Percentiles rank a stretch among this genome's conserved stretches.
phyloP scores from a whole-genome alignment of 2,888 invertebrate species.

The Drosophila bunnanda region DNA sequence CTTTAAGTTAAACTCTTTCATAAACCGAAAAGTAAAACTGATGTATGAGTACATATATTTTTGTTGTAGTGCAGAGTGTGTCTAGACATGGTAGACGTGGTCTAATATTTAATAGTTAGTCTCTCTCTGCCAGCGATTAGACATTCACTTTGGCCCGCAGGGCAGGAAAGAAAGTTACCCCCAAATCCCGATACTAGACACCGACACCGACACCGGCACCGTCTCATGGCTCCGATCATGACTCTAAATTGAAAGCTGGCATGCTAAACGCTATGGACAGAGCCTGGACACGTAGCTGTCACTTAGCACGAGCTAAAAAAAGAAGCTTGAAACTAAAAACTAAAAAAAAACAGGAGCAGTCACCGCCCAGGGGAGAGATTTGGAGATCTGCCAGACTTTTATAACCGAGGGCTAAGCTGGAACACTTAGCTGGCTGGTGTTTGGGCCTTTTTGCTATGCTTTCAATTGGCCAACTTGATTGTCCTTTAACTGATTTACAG shows the following conservation, averaged over 20 bases:
- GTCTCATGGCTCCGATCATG: slow-evolving; percentile 27
- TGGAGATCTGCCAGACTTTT: slow-evolving; percentile 28
- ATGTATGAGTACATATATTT: slow-evolving; percentile 10
- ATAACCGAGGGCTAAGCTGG: slow-evolving; percentile 26
- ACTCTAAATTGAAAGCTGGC: slow-evolving; percentile 71
- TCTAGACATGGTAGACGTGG: slow-evolving; percentile 27
- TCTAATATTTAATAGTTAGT: slow-evolving; percentile 21
- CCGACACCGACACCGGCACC: slow-evolving; percentile 1
- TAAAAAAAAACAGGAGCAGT: slow-evolving; percentile 31
- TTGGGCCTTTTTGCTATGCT: slow-evolving; percentile 41
- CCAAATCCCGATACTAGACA: slow-evolving; percentile 13
- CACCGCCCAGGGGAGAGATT: slow-evolving; percentile 20
- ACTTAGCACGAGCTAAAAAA: slow-evolving; percentile 35
- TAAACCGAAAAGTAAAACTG: slow-evolving; percentile 2
- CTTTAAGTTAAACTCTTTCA: no score
- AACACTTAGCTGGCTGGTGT: slow-evolving; percentile 22
- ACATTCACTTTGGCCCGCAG: slow-evolving; percentile 64
- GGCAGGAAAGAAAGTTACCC: slow-evolving; percentile 43
- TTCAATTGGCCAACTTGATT: slow-evolving; percentile 72
- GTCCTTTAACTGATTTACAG: slow-evolving; percentile 71
- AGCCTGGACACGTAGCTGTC: slow-evolving; percentile 62
- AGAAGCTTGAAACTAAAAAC: background rate
- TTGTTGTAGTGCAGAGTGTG: slow-evolving; percentile 19
- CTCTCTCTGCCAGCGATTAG: slow-evolving; percentile 53
- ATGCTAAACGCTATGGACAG: slow-evolving; percentile 63